Evolutionary conservation across 2,888 invertebrate genomes (phyloP), one percentile per base, ranked within the genome.

Genomic region (Lymantria dispar): DNA sequence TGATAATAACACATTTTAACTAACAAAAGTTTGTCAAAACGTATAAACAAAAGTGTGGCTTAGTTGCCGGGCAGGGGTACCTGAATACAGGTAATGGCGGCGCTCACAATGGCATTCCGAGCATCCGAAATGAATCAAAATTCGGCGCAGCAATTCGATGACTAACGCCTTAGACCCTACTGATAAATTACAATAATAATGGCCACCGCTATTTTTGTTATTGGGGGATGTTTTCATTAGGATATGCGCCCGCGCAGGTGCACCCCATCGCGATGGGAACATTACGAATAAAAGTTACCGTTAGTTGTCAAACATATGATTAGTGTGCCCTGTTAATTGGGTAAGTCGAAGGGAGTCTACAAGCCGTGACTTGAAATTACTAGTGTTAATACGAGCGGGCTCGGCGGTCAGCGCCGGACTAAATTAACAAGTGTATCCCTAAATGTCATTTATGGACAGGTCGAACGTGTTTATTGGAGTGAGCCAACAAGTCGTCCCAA

Each of bases 121-220:
- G 65, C 85, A 86, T 83, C 78, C 82, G 80, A 87, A 87, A 87
- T 89, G 85, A 90, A 87, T 89, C 87, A 85, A 88, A 88, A 86
- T 81, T 85, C 83, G 78, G 64, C 72, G 74, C 78, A 76, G 74
- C 78, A 76, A 64, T 62, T 59, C 75, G 76, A 76, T 80, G 79
- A 83, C 76, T 78, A 77, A 82, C 76, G 69, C 70, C 65, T 59
- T 70, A 62, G 70, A 70, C 74, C 80, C 74, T 69, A 70, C 80
- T 80, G 79, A 80, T 85, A 85, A 83, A 86, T 84, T 83, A 87
- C 78, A 80, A 85, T 81, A 77, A 83, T 85, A 85, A 87, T 84
- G 74, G 70, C 78, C 78, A 74, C 71, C 74, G 76, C 75, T 73
- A 80, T 83, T 82, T 77, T 85, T 78, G 76, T 81, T 83, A 82